phyloP scores from a whole-genome alignment of 2,888 invertebrate species.

The Escarpia spicata region DNA sequence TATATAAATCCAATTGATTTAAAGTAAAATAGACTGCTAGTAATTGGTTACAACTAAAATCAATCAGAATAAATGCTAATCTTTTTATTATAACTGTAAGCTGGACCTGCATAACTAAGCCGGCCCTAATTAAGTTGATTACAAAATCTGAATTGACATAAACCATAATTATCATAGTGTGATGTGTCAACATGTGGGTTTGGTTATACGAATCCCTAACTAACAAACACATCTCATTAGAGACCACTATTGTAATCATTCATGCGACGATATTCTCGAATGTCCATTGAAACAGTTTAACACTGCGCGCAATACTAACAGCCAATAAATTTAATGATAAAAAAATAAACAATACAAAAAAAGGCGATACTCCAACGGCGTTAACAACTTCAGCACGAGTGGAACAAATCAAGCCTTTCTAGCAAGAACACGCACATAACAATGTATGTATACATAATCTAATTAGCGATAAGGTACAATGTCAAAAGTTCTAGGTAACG shows the following conservation, averaged over 20 bases:
- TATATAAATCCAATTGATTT: background rate
- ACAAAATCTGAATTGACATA: background rate
- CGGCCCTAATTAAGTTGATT: background rate
- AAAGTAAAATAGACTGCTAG: background rate
- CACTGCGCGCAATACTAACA: background rate
- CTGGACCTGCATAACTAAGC: background rate
- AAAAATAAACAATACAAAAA: constrained; percentile 6
- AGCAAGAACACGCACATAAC: background rate
- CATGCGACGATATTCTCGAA: too few relatives aligned
- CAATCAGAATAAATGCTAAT: background rate
- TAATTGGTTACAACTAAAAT: background rate
- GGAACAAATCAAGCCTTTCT: background rate
- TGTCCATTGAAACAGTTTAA: background rate
- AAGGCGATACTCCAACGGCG: background rate
- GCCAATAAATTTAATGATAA: background rate
- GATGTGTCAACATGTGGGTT: too few relatives aligned
- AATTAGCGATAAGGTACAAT: background rate
- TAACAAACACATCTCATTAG: too few relatives aligned
- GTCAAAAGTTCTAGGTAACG: background rate
- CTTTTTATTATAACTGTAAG: background rate
- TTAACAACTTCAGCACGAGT: background rate
- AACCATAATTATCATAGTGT: background rate
- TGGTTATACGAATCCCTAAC: too few relatives aligned
- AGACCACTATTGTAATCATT: too few relatives aligned
- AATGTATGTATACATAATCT: background rate